Evolutionary conservation across 2,888 invertebrate species (phyloP), one percentile per base, ranked within the genome.

Genomic region (Rhingia rostrata): DNA sequence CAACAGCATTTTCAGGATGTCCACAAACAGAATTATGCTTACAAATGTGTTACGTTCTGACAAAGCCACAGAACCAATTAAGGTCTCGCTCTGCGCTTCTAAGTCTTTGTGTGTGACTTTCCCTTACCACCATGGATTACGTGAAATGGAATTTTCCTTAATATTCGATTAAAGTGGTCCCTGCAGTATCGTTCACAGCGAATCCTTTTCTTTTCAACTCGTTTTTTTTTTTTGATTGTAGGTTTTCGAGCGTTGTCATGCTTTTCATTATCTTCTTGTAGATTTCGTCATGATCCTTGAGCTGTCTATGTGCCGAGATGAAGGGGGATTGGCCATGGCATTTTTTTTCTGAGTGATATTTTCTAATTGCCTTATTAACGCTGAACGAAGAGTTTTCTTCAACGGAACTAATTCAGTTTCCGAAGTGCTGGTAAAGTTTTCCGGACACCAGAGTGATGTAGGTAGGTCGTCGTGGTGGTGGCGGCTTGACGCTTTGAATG

Each of bases 51-150:
- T 64, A 30, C 54, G 61, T 58, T 63, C 41, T 33, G 30, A 64
- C 74, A 80, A 79, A 80, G 61, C 84, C 84, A 61, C 84, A 84
- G 22, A 49, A 80, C 74, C 84, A 84, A 84, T 84, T 84, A 84
- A 70, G 80, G 80, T 49, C 58, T 63, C 51, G 64, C 78, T 73
- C 53, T 63, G 30, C n/a, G 30, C n/a, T 14, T 63, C 37, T 58
- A 45, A 12, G 30, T 51, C 56, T 63, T 5, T 54, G 39, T 37
- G 6, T 30, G 30, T 41, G 22, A 22, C 33, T 53, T 72, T 67
- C 45, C 51, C 56, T 14, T 58, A 45, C 9, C 39, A 37, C 39
- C 9, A 37, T 12, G 47, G 51, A 67, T 74, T 74, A 69, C 63
- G 49, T 60, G 45, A 32, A 73, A 61, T 66, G 60, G 61, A 33